Evolutionary conservation across 2,797 vertebrate species (phyloP).

Genomic region (Falco naumanni): DNA sequence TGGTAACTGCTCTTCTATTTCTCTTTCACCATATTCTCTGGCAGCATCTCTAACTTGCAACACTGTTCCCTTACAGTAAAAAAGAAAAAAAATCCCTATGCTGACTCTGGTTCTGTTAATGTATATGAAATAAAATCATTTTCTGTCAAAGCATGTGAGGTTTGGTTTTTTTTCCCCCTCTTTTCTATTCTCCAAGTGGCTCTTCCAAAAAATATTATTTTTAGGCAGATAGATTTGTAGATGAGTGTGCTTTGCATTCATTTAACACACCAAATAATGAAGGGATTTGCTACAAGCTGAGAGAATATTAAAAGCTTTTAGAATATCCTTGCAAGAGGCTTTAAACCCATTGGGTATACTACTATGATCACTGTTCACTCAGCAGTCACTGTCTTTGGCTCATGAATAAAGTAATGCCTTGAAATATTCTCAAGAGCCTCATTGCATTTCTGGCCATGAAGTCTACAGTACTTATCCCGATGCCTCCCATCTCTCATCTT

Average conservation of each 20-base stretch:
- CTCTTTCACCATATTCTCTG: constrained; percentile 12
- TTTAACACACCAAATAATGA: constrained; percentile 25
- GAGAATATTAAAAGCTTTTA: constrained; percentile 42
- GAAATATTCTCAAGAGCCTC: constrained; percentile 39
- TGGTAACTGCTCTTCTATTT: constrained; percentile 20
- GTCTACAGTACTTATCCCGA: background rate
- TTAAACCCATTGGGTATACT: background rate
- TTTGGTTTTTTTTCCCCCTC: background rate
- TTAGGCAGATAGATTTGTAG: constrained; percentile 57
- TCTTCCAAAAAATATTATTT: constrained; percentile 50
- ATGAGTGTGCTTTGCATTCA: constrained; percentile 25
- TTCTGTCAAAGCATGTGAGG: background rate
- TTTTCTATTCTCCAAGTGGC: constrained; percentile 26
- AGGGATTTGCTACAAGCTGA: constrained; percentile 3
- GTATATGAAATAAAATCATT: constrained; percentile 31
- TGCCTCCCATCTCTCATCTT: constrained; percentile 10
- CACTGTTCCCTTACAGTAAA: background rate
- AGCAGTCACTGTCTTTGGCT: constrained; percentile 4
- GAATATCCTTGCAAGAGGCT: background rate
- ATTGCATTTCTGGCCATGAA: background rate
- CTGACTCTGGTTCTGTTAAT: constrained; percentile 32
- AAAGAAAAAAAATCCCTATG: background rate
- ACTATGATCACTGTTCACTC: background rate
- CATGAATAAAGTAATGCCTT: constrained; percentile 50
- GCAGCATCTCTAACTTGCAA: background rate